Evolutionary conservation across 2,113 vertebrate species (phyloP), one percentile per base, ranked within the genome.

Genomic region (Grus americana): DNA sequence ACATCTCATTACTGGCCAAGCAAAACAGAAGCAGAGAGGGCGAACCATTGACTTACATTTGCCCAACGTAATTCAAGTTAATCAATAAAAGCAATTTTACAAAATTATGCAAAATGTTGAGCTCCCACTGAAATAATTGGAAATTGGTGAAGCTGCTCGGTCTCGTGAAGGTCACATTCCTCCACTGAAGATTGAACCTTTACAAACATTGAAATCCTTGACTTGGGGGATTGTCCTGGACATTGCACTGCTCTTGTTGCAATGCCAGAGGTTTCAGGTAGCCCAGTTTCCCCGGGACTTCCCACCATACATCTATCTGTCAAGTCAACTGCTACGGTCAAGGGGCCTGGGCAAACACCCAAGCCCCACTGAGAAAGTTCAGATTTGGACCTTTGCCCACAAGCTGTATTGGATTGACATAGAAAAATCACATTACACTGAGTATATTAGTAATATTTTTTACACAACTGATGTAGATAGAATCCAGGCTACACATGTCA

Each of bases 71-170:
- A 54, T 72, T 54, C 84, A 79, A 63, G 61, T 26, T 61, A 47
- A 94, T 93, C 90, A 79, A 80, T 89, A 91, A 74, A 94, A 74
- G 27, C 40, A 9, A 30, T 66, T 75, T 42, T 29, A 58, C 62
- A 61, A 52, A 91, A 72, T 62, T 36, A 42, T 57, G 83, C 57
- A 87, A 91, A 92, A 87, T 19, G 32, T 59, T 19, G 63, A 50
- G 59, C 75, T 63, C 32, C 82, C 3, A 3, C 75, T 72, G 82
- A 58, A 93, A 30, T 57, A 71, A 79, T 26, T 72, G 76, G 34
- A 46, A 84, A 23, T 2, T 55, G 61, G 66, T 55, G 80, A 32
- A 85, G 70, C 76, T 74, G 42, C 71, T 74, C 1, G 0, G 23
- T 52, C 83, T 75, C 73, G 21, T 1, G 6, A 86, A 88, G 59